Base-by-base conservation (phyloP, 64 coral and sea anemone genomes). In the Stylophora pistillata region DNA sequence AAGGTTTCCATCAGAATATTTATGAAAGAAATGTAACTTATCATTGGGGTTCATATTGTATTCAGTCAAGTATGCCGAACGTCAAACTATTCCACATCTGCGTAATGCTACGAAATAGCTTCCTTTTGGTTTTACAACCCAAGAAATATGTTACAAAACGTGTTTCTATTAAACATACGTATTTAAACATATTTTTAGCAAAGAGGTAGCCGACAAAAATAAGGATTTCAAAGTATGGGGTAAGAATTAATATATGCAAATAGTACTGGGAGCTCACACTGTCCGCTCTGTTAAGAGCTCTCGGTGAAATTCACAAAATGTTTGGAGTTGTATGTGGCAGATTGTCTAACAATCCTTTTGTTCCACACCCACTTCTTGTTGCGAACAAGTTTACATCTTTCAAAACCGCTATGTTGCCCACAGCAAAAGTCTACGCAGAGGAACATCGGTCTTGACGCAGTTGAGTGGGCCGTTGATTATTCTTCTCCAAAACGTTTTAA, bases 391-490 rank as follows among this genome's bases (percentile, higher is more conserved):
- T 25, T n/a, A 64, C 9, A 6, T 17, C 53, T 70, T 53, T 21
- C 32, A 33, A 64, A 30, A 23, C 37, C 34, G 29, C 20, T n/a
- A 15, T 27, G 21, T 53, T 53, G 37, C 17, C 6, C 18, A 47
- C 32, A 84, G 33, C 23, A 28, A 70, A 23, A 60, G 2, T 58
- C 20, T 9, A 31, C 25, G 23, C n/a, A 31, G 27, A 2, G 6
- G 56, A 79, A 31, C 18, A 20, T 52, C 21, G 23, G 15, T 70
- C 80, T 52, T 84, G 80, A 82, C 78, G 62, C 80, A 84, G 59
- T 68, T 70, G 80, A 69, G 80, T 84, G 80, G 62, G 61, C 30
- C 55, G 13, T 32, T 69, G 27, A 84, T 69, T 84, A 70, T 70
- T 84, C 61, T 37, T 37, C 27, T 11, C 4, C 59, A 13, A 23